Evolutionary conservation across 2,797 vertebrate species (phyloP).

Genomic region (Nasua narica): DNA sequence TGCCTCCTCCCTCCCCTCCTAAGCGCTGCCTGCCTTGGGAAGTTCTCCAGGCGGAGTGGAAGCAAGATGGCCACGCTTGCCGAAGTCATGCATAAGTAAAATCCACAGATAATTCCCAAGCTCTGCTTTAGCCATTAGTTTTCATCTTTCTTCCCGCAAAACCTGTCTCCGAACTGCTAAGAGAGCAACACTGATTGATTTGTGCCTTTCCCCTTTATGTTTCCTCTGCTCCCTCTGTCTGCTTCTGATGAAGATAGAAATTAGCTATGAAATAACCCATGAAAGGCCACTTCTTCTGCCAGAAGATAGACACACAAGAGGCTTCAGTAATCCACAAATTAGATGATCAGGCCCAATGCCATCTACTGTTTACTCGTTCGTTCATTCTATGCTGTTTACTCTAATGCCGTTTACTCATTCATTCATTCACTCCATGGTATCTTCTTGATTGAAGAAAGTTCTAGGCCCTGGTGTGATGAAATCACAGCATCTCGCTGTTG

Average conservation of each 20-base stretch:
- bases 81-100: slow-evolving; percentile 57
- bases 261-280: slow-evolving; percentile 49
- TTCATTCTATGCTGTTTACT: neutral
- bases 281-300: slow-evolving; percentile 22
- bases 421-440: neutral
- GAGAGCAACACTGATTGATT: slow-evolving; percentile 19
- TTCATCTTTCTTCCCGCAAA: neutral
- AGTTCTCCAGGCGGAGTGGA: slow-evolving; percentile 25
- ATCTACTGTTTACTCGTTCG: neutral
- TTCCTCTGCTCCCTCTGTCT: neutral
- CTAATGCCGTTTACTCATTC: neutral
- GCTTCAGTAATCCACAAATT: slow-evolving; percentile 10
- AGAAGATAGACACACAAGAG: slow-evolving; percentile 46
- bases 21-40: slow-evolving; percentile 30
- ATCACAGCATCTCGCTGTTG: neutral
- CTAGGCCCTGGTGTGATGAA: neutral
- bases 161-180: neutral
- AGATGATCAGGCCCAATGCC: neutral
- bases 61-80: slow-evolving; percentile 19
- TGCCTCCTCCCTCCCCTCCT: neutral
- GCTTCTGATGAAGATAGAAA: slow-evolving; percentile 45
- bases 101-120: slow-evolving; percentile 20
- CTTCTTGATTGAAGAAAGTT: neutral
- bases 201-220: neutral
- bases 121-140: neutral